Conservation (phyloP, 2,113 vertebrate species). For the Garra rufa region DNA sequence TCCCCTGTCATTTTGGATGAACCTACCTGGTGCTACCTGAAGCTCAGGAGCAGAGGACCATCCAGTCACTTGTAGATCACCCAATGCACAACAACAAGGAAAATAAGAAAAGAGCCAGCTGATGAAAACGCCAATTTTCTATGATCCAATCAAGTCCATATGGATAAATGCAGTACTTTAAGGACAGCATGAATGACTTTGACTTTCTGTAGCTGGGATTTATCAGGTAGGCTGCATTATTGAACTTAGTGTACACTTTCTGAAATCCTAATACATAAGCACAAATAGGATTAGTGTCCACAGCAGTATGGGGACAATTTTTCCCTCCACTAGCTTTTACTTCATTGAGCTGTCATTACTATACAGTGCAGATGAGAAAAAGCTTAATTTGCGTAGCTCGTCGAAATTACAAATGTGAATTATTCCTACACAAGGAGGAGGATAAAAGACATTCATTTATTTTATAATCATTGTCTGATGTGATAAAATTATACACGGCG, state of each 20-base stretch:
- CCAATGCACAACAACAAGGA: not conserved
- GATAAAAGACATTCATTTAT: not conserved
- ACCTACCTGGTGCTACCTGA: too few relatives aligned
- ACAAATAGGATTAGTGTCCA: constrained; percentile 9
- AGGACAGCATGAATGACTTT: not conserved
- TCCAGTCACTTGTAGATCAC: too few relatives aligned
- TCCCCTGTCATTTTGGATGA: too few relatives aligned
- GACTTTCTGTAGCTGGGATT: not conserved
- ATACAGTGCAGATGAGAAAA: not conserved
- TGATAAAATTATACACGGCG: not conserved
- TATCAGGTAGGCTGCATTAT: not conserved
- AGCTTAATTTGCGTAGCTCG: not conserved
- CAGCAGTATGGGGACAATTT: not conserved
- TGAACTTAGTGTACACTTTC: not conserved
- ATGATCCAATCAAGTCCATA: not conserved
- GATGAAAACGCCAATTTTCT: not conserved
- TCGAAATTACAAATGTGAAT: not conserved
- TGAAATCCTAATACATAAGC: not conserved
- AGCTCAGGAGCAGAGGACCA: too few relatives aligned
- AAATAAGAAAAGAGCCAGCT: not conserved
- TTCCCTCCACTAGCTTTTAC: not conserved
- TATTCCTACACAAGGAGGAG: not conserved
- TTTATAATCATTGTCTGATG: constrained; percentile 12
- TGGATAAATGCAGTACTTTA: not conserved
- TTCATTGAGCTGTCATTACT: not conserved